Evolutionary conservation across 37 sponge, comb jelly and placozoan species (phyloP), one percentile per base, ranked within the genome.

Genomic region (Spongilla lacustris): DNA sequence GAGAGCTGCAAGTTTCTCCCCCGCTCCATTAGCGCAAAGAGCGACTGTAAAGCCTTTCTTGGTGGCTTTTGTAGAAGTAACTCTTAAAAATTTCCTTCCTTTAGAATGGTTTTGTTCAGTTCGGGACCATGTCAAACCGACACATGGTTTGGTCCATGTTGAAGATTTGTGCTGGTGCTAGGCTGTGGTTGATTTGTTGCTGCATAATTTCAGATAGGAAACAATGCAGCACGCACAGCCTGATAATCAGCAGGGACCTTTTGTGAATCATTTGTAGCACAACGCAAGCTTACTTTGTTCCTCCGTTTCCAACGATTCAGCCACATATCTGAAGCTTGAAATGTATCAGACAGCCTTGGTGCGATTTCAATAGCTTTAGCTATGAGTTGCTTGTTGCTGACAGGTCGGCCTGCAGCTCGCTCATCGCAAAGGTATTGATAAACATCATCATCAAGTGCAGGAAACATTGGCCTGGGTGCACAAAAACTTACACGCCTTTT

Each of bases 21-120:
- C 75, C 31, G 75, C 32, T 19, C 75, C 84, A 14, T 58, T 84
- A 30, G 84, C 32, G 24, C 73, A 73, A 21, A 84, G 75, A 31
- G 84, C 84, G n/a, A 84, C 84, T 66, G 84, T 74, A 28, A 84
- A 84, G 66, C 84, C 84, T 41, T 75, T 84, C 76, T 84, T 84
- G n/a, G 74, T 67, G 14, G 76, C 76, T 26, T 35, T 50, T 49
- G 84, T 84, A 25, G 76, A 28, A 32, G 26, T 25, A 11, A 49
- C 58, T 2, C 76, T 6, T 17, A 58, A 8, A 58, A 17, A 19
- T 17, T 58, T 58, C 4, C 58, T 58, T 10, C 58, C 58, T 14
- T 50, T 74, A 22, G 36, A 38, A 66, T 38, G 33, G n/a, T 14
- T 27, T 31, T 10, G 58, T 58, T 58, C 58, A 19, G 58, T 58